A percentile compares a stretch with the other conserved stretches of the same genome.
These are phyloP conservation scores for Chloroclysta siterata DNA, from an alignment of 2,888 invertebrate genomes.

Conservation along the genomic window DNA sequence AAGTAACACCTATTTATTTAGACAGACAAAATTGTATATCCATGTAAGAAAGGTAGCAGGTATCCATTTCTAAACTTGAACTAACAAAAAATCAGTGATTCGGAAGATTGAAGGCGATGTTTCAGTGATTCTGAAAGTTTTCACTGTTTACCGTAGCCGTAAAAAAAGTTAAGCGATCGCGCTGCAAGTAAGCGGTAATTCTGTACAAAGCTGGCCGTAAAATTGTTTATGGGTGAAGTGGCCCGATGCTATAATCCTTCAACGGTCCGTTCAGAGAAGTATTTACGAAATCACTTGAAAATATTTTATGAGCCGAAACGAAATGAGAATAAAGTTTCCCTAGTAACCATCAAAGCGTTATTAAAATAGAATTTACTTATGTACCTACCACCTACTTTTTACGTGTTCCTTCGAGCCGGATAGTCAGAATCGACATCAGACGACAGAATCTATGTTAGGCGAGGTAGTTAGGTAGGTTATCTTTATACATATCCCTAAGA, in stretches of 20 bases:
- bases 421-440: neutral
- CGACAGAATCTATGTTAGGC: too few species aligned
- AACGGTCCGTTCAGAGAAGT: constrained; percentile 54
- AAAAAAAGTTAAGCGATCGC: constrained; percentile 51
- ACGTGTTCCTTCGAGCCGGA: neutral
- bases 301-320: constrained; percentile 23
- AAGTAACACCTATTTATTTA: too few species aligned
- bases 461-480: too few species aligned
- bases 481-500: too few species aligned
- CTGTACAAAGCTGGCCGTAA: constrained; percentile 56
- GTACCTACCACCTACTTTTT: neutral
- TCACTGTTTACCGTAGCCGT: constrained; percentile 48
- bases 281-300: constrained; percentile 43
- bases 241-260: constrained; percentile 55
- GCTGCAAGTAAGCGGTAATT: constrained; percentile 50
- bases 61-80: constrained; percentile 8
- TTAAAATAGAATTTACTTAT: constrained; percentile 3
- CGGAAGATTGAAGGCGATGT: constrained; percentile 37
- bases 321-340: constrained; percentile 16
- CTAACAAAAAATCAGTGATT: constrained; percentile 11
- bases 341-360: constrained; percentile 15
- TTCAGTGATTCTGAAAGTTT: constrained; percentile 47
- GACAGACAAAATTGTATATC: too few species aligned
- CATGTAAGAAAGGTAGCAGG: too few species aligned
- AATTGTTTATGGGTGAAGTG: constrained; percentile 58